These are phyloP conservation scores for Xestia xanthographa DNA, from an alignment of 2,888 invertebrate species.

Conservation along the genomic window DNA sequence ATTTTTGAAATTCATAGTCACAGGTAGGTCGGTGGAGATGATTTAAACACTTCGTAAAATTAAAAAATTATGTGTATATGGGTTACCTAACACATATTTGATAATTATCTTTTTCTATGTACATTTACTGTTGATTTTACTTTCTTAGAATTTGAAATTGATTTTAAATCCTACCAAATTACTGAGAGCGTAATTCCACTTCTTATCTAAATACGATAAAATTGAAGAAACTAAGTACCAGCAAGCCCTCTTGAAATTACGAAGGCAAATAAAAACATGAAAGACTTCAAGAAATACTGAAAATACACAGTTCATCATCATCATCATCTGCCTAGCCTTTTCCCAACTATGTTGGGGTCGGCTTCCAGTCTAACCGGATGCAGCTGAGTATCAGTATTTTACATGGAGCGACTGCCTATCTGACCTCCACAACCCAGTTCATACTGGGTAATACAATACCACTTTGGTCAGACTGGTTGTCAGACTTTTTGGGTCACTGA, in stretches of 20 bases:
- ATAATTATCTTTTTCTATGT: too few species aligned
- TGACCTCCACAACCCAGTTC: too few species aligned
- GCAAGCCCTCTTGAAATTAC: conserved; percentile 2
- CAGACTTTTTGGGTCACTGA: too few species aligned
- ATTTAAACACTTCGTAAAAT: not conserved
- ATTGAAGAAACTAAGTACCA: not conserved
- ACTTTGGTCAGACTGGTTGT: too few species aligned
- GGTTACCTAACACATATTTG: too few species aligned
- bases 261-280: conserved; percentile 16
- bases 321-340: too few species aligned
- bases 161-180: not conserved
- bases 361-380: too few species aligned
- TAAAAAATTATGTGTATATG: too few species aligned
- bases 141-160: not conserved
- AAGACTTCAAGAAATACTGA: conserved; percentile 4
- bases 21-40: not conserved
- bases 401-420: too few species aligned
- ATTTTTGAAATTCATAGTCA: not conserved
- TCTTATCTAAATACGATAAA: not conserved
- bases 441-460: too few species aligned
- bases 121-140: not conserved
- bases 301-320: conserved; percentile 8
- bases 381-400: too few species aligned
- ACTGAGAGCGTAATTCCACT: not conserved
- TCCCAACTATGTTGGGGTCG: too few species aligned